Evolutionary conservation across 2,888 invertebrate species (phyloP).

Genomic region (Pandemis cinnamomeana): DNA sequence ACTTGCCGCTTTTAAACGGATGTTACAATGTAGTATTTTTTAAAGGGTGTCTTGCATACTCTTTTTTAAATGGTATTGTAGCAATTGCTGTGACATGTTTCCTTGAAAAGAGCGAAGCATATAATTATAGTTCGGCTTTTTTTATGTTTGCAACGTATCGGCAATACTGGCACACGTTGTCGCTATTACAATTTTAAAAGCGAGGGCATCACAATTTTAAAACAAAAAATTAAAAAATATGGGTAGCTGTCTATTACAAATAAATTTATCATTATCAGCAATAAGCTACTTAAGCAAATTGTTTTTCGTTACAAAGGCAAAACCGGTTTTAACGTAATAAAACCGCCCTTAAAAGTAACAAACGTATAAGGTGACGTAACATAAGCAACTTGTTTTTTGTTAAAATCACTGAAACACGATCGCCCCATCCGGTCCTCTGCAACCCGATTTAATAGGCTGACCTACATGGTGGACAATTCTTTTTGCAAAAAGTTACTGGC

Average conservation of each 20-base stretch:
- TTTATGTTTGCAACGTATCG: neutral
- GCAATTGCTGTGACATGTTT: neutral
- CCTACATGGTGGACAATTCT: slow-evolving; percentile 74
- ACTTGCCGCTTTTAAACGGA: slow-evolving; percentile 52
- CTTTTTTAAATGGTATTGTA: neutral
- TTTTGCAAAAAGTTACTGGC: slow-evolving; percentile 52
- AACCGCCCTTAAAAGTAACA: slow-evolving; percentile 55
- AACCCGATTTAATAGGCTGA: slow-evolving; percentile 80
- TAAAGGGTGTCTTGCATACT: neutral
- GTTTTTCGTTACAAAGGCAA: neutral
- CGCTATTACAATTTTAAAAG: too few species aligned
- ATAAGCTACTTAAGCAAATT: neutral
- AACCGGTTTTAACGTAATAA: slow-evolving; percentile 4
- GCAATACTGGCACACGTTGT: too few species aligned
- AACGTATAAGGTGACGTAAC: slow-evolving; percentile 71
- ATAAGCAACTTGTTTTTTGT: slow-evolving; percentile 67
- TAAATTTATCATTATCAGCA: too few species aligned
- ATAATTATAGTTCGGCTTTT: neutral
- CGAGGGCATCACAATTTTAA: too few species aligned
- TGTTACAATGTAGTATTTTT: neutral
- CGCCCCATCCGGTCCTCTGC: slow-evolving; percentile 72
- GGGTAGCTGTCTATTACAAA: too few species aligned
- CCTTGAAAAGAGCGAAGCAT: neutral
- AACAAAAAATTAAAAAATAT: too few species aligned
- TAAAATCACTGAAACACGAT: slow-evolving; percentile 78